Percentiles rank a stretch among this genome's conserved stretches.
Conservation (phyloP, 2,797 vertebrate genomes). For the Coluber constrictor region DNA sequence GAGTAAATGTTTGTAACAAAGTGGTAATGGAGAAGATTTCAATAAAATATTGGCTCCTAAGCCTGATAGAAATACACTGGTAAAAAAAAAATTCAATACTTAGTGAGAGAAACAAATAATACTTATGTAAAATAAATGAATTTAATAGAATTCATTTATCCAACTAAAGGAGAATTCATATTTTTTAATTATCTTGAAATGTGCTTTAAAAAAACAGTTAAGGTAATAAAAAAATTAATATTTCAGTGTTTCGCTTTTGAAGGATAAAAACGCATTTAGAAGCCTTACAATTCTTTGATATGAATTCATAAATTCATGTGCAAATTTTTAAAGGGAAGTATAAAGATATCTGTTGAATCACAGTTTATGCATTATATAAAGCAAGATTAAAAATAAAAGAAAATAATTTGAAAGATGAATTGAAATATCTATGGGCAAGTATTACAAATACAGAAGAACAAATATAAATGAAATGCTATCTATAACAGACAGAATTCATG, state of each 20-base stretch:
- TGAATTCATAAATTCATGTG: background rate
- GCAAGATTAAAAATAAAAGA: background rate
- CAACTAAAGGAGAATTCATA: background rate
- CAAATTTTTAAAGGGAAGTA: background rate
- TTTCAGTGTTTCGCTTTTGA: background rate
- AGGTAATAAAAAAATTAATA: background rate
- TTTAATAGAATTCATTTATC: background rate
- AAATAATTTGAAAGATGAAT: background rate
- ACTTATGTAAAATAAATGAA: background rate
- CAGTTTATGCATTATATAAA: background rate
- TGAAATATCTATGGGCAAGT: background rate
- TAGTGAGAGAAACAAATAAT: background rate
- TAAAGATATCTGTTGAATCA: background rate
- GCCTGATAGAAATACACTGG: background rate
- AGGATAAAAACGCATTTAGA: background rate
- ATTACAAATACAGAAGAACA: background rate
- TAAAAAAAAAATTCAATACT: background rate
- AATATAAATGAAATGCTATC: background rate
- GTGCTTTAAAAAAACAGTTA: background rate
- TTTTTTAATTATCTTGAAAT: background rate
- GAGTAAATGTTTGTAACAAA: background rate
- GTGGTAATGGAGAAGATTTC: background rate
- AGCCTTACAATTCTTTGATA: background rate
- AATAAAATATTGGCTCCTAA: background rate
- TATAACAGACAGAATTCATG: background rate